Conservation (phyloP, 92 coral and sea anemone species). For the Galaxea fascicularis region DNA sequence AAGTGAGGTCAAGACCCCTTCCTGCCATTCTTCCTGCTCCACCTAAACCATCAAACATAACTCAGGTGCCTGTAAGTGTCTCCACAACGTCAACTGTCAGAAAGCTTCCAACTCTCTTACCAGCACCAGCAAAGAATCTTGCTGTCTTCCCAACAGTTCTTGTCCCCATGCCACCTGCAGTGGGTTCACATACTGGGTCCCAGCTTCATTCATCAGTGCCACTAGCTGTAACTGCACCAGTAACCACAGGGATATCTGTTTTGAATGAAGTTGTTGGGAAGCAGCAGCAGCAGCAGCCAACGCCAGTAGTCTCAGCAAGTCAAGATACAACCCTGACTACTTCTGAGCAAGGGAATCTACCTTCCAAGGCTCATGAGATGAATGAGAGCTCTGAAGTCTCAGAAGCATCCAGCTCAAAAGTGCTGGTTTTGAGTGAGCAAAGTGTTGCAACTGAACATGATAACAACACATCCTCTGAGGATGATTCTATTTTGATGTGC, state of each 20-base stretch:
- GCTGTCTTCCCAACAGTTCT: slow-evolving; percentile 73
- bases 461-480: slow-evolving; percentile 84
- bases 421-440: not conserved
- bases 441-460: slow-evolving; percentile 53
- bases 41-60: slow-evolving; percentile 70
- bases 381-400: not conserved
- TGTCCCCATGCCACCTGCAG: slow-evolving; percentile 72
- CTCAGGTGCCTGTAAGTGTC: slow-evolving; percentile 47
- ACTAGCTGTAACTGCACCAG: slow-evolving; percentile 45
- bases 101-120: slow-evolving; percentile 87
- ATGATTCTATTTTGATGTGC: slow-evolving; percentile 81
- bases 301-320: not conserved
- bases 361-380: not conserved
- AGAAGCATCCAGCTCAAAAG: not conserved
- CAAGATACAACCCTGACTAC: not conserved
- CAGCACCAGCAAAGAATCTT: slow-evolving; percentile 94
- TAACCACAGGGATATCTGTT: slow-evolving; percentile 48
- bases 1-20: slow-evolving; percentile 85
- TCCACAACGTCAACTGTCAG: slow-evolving; percentile 65
- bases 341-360: not conserved
- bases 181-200: slow-evolving; percentile 63
- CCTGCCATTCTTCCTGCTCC: slow-evolving; percentile 96
- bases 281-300: slow-evolving; percentile 3
- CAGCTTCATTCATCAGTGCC: slow-evolving; percentile 73
- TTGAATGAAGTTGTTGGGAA: slow-evolving; percentile 40